These are phyloP conservation scores for Antigone vipio DNA, from an alignment of 2,113 vertebrate genomes.

Conservation along the genomic window DNA sequence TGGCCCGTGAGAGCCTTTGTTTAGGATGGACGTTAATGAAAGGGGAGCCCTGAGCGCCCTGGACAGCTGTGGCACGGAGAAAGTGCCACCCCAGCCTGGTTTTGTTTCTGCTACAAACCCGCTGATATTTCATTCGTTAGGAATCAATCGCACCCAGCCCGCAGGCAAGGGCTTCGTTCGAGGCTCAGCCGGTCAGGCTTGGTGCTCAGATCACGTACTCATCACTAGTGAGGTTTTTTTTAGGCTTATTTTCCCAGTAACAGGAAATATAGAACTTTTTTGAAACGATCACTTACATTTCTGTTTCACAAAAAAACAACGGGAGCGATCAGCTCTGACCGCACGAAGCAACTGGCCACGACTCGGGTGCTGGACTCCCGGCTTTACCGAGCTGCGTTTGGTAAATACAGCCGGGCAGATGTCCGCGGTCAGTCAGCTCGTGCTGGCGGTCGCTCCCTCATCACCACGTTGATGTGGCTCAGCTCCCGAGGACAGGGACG, in stretches of 20 bases:
- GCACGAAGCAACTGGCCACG: rapidly evolving
- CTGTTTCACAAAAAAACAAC: neutral
- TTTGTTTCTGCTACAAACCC: neutral
- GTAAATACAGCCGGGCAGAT: neutral
- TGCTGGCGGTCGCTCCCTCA: neutral
- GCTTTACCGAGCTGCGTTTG: no score
- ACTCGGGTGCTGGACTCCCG: no score
- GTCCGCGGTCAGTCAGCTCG: neutral
- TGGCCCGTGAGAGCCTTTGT: rapidly evolving
- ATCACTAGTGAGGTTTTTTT: neutral
- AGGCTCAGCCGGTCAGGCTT: neutral
- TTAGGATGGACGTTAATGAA: neutral
- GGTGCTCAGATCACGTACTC: neutral
- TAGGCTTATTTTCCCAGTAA: neutral
- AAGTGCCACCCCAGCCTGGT: neutral
- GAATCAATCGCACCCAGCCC: neutral
- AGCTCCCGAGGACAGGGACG: neutral
- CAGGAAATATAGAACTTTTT: neutral
- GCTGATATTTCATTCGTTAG: neutral
- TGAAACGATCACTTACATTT: neutral
- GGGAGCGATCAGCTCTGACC: neutral
- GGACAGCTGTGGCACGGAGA: rapidly evolving
- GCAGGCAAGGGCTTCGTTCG: neutral
- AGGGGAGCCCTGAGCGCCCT: neutral
- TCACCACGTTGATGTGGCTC: neutral